phyloP scores from a whole-genome alignment of 2,888 invertebrate genomes.

The Laspeyria flexula region DNA sequence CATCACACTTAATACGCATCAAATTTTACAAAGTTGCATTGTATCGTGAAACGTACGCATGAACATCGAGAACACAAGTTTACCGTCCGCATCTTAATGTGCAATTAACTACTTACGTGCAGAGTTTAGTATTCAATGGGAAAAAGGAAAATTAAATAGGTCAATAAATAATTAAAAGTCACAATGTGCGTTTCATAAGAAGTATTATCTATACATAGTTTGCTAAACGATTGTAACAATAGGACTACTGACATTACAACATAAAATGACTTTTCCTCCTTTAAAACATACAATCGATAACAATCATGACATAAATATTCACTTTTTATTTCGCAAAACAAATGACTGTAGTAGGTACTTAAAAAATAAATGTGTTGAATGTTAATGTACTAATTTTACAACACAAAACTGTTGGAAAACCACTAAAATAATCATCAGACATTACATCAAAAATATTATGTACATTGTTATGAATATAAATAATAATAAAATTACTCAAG shows the following conservation, averaged over 20 bases:
- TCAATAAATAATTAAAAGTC: conserved; percentile 19
- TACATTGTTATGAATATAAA: background rate
- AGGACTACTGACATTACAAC: conserved; percentile 4
- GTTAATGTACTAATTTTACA: background rate
- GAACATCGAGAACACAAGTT: conserved; percentile 20
- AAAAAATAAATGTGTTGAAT: no score
- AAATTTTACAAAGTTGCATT: conserved; percentile 13
- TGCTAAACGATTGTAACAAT: conserved; percentile 9
- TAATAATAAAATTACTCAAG: background rate
- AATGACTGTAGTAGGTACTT: no score
- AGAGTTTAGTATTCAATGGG: conserved; percentile 19
- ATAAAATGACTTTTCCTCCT: background rate
- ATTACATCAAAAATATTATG: background rate
- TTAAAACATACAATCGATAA: no score
- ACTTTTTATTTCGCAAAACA: no score
- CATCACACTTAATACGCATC: conserved; percentile 2
- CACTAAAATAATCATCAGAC: background rate
- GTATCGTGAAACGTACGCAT: conserved; percentile 16
- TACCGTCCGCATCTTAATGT: conserved; percentile 35
- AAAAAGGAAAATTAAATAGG: conserved; percentile 22
- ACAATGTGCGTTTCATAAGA: conserved; percentile 14
- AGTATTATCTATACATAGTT: conserved; percentile 20
- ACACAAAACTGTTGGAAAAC: background rate
- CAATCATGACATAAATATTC: no score
- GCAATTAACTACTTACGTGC: conserved; percentile 32